Base-by-base conservation (phyloP, 2,888 invertebrate genomes). In the Drosophila borborema region DNA sequence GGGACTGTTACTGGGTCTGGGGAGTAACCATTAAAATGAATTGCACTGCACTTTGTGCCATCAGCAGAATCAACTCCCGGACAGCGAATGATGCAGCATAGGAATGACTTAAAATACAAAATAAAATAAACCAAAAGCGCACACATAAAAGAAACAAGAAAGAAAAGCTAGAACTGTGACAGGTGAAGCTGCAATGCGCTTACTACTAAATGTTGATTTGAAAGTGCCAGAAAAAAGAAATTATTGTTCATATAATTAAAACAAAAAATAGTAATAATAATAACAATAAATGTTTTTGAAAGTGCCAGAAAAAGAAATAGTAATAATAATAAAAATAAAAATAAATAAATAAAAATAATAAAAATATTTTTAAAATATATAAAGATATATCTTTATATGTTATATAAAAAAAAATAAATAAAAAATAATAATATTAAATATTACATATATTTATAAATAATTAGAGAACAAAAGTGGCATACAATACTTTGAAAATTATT, bases 11-110 rank as follows among this genome's bases (percentile, higher is more conserved):
- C 16, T 45, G 64, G 12, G 28, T 10, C 20, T 58, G 28, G 64
- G 70, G 18, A 58, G 73, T 67, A 56, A 56, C 86, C 85, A 89
- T 91, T 90, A 89, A 91, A 91, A 91, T 90, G 91, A 91, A 91
- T 91, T 90, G 90, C 91, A 80, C 84, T 89, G 90, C 90, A 90
- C 90, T 90, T 89, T 90, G 86, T 86, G 90, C 89, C 90, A 90
- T 90, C 90, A 89, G 87, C 89, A 83, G 90, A 88, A 90, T 89
- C 90, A 89, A 90, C 90, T 89, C 75, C 80, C 80, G 80, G 76
- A 81, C 79, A 84, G 77, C 82, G 86, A 83, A 85, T 89, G 90
- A 89, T 88, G 89, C 88, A 82, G 84, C 86, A 81, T 78, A 73
- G 81, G 74, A 85, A 89, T 90, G 83, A 90, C 86, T 90, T 86